These are phyloP conservation scores for Ibidorhyncha struthersii DNA, from an alignment of 2,113 vertebrate species.

Conservation along the genomic window DNA sequence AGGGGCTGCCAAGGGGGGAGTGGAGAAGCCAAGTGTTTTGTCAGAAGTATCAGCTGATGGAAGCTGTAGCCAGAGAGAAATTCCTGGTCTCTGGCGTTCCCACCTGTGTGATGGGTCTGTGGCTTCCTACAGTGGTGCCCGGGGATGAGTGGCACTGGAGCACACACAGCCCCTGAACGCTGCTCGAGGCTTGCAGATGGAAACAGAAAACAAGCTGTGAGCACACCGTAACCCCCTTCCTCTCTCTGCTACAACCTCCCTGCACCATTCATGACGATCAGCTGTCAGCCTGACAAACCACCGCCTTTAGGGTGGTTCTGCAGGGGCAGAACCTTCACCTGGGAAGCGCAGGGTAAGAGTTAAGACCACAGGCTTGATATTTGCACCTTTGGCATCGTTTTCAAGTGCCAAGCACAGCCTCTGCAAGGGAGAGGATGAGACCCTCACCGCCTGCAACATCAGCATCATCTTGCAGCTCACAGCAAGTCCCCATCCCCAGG, in stretches of 20 bases:
- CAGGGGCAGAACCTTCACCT: not conserved
- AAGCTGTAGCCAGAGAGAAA: constrained; percentile 27
- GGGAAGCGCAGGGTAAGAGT: not conserved
- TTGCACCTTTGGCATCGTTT: not conserved
- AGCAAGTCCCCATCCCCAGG: not conserved
- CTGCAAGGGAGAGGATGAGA: rapidly evolving
- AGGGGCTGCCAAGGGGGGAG: constrained; percentile 51
- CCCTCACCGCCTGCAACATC: rapidly evolving
- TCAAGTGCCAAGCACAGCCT: not conserved
- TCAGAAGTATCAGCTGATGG: constrained; percentile 65
- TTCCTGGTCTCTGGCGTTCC: constrained; percentile 1
- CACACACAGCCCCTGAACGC: rapidly evolving
- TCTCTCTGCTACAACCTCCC: not conserved
- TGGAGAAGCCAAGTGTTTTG: constrained; percentile 68
- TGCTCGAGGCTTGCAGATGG: not conserved
- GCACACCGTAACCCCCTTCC: not conserved
- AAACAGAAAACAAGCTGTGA: not conserved
- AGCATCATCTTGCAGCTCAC: not conserved
- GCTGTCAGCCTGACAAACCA: not conserved
- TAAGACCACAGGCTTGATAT: not conserved
- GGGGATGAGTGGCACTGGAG: not conserved
- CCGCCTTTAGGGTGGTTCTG: not conserved
- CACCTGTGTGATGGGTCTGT: constrained; percentile 16
- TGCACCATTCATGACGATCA: not conserved
- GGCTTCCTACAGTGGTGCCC: not conserved